Percentiles rank a stretch among this genome's conserved stretches.
phyloP scores from a whole-genome alignment of 92 coral and sea anemone species.

The Phymanthus crucifer region DNA sequence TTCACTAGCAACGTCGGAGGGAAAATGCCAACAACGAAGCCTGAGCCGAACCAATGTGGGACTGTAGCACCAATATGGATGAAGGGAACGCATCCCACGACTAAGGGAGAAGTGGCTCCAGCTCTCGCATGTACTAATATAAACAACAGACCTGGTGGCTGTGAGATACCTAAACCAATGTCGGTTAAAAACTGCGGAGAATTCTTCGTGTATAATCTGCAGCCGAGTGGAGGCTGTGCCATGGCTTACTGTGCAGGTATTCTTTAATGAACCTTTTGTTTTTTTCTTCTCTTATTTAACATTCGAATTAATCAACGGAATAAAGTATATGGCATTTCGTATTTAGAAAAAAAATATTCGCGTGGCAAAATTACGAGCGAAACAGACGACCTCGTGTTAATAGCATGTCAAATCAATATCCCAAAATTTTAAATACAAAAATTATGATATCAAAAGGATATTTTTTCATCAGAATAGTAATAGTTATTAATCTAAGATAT shows the following conservation, averaged over 20 bases:
- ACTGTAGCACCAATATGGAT: slow-evolving; percentile 48
- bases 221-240: slow-evolving; percentile 3
- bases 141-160: slow-evolving; percentile 22
- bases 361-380: background rate
- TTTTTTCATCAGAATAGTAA: background rate
- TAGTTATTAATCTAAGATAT: background rate
- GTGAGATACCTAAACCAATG: slow-evolving; percentile 16
- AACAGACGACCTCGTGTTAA: background rate
- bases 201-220: slow-evolving; percentile 24
- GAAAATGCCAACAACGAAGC: slow-evolving; percentile 19
- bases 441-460: background rate
- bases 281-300: background rate
- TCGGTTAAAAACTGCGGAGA: slow-evolving; percentile 33
- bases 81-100: slow-evolving; percentile 31
- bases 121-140: slow-evolving; percentile 37
- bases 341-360: background rate
- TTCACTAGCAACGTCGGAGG: slow-evolving; percentile 25
- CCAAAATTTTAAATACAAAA: background rate
- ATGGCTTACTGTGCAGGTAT: slow-evolving; percentile 40
- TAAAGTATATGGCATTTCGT: background rate
- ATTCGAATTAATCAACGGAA: background rate
- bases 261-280: background rate
- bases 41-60: slow-evolving; percentile 27
- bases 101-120: slow-evolving; percentile 13
- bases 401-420: background rate